Evolutionary conservation across 2,888 invertebrate genomes (phyloP).

Genomic region (Rhaphigaster nebulosa): DNA sequence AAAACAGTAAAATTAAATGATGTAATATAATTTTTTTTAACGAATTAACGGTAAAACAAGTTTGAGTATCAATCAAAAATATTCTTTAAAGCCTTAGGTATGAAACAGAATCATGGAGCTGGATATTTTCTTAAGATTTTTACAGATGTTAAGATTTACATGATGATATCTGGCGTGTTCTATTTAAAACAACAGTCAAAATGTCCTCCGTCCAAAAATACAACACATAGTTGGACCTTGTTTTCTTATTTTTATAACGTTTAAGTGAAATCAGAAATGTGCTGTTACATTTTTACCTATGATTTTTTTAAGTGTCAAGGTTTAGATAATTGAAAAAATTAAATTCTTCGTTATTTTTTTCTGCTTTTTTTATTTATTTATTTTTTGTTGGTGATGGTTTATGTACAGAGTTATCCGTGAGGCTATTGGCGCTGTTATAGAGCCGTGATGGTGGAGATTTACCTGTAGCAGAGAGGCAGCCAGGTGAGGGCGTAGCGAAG

Average conservation of each 20-base stretch:
- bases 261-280: not conserved
- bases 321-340: too few relatives aligned
- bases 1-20: conserved; percentile 10
- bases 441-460: not conserved
- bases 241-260: conserved; percentile 47
- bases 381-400: not conserved
- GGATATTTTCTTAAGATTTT: conserved; percentile 28
- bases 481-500: too few relatives aligned
- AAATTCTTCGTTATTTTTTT: not conserved
- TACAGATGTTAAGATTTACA: conserved; percentile 59
- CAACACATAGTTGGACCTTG: conserved; percentile 53
- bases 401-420: not conserved
- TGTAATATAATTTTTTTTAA: not conserved
- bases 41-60: not conserved
- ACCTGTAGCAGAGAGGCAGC: conserved; percentile 15
- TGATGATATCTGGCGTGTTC: conserved; percentile 58
- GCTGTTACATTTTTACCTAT: not conserved
- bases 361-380: not conserved
- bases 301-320: not conserved
- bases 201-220: conserved; percentile 59
- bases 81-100: not conserved
- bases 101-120: not conserved
- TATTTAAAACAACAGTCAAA: conserved; percentile 58
- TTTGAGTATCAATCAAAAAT: not conserved
- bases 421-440: not conserved